Evolutionary conservation across 2,888 invertebrate genomes (phyloP).

Genomic region (Ptychoptera contaminata): DNA sequence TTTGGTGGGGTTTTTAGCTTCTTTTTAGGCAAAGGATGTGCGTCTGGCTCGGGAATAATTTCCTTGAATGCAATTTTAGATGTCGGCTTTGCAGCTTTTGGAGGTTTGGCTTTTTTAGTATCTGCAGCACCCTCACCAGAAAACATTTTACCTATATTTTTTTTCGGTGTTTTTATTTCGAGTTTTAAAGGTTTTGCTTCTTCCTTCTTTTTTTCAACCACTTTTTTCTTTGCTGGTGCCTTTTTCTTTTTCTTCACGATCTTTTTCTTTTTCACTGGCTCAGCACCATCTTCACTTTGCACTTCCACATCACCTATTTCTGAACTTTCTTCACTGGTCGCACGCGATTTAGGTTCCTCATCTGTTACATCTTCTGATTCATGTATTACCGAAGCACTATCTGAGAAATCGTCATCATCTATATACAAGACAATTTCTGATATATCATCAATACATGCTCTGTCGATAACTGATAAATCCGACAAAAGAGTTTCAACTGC

Average conservation of each 20-base stretch:
- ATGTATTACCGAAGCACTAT: too few relatives aligned
- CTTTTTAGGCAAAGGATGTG: conserved; percentile 20
- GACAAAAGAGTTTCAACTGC: conserved; percentile 27
- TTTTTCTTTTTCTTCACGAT: conserved; percentile 14
- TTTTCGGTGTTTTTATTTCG: conserved; percentile 27
- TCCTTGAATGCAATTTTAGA: conserved; percentile 27
- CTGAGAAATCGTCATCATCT: too few relatives aligned
- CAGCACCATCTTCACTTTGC: conserved; percentile 4
- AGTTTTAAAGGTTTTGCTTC: conserved; percentile 27
- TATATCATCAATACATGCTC: conserved; percentile 32
- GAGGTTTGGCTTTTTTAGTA: conserved; percentile 17
- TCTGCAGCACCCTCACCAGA: conserved; percentile 21
- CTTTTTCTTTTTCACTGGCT: conserved; percentile 10
- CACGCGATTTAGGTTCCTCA: conserved; percentile 9
- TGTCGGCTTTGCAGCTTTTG: conserved; percentile 12
- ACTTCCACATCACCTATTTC: not conserved
- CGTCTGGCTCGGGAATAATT: conserved; percentile 20
- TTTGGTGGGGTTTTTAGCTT: conserved; percentile 21
- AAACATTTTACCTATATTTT: conserved; percentile 12
- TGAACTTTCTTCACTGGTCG: not conserved
- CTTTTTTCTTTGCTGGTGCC: conserved; percentile 22
- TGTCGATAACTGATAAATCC: conserved; percentile 30
- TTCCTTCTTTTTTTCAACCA: conserved; percentile 26
- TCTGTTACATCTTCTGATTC: conserved; percentile 18
- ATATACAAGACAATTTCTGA: conserved; percentile 12